These are phyloP conservation scores for Erynnis tages DNA, from an alignment of 2,888 invertebrate genomes.

Conservation along the genomic window DNA sequence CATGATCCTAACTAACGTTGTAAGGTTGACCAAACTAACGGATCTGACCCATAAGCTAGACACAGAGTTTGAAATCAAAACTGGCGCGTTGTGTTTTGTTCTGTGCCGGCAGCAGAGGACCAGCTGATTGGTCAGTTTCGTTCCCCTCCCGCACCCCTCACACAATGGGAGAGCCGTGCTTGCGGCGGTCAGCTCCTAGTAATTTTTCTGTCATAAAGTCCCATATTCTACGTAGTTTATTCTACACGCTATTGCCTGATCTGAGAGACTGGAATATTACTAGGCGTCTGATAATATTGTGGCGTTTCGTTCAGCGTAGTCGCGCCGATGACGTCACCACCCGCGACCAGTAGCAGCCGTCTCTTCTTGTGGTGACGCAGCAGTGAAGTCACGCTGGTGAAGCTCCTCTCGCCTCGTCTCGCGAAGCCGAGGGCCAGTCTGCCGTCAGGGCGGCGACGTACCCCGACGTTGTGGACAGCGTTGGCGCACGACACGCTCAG, in stretches of 20 bases:
- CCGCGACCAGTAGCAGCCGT: conserved; percentile 75
- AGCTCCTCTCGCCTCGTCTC: conserved; percentile 76
- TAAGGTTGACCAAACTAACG: too few species aligned
- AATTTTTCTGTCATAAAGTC: neutral
- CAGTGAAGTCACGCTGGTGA: conserved; percentile 71
- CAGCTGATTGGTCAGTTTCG: too few species aligned
- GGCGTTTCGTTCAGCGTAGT: conserved; percentile 72
- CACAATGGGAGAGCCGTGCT: too few species aligned
- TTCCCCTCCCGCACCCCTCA: too few species aligned
- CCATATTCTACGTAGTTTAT: neutral
- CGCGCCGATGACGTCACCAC: conserved; percentile 71
- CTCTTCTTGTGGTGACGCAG: conserved; percentile 80
- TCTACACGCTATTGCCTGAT: conserved; percentile 3
- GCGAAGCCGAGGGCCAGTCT: conserved; percentile 79
- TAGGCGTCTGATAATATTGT: conserved; percentile 69
- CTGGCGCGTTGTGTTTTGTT: too few species aligned
- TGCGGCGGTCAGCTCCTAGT: too few species aligned
- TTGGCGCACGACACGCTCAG: conserved; percentile 76
- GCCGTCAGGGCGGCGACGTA: conserved; percentile 76
- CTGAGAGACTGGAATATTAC: conserved; percentile 51
- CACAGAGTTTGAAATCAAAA: too few species aligned
- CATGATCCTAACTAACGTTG: too few species aligned
- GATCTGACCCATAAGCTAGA: too few species aligned
- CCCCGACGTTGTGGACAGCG: conserved; percentile 80
- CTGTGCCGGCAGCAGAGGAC: too few species aligned